Evolutionary conservation across 1,140 invertebrate species (phyloP), one percentile per base, ranked within the genome.

Genomic region (Panagrolaimus sp.): DNA sequence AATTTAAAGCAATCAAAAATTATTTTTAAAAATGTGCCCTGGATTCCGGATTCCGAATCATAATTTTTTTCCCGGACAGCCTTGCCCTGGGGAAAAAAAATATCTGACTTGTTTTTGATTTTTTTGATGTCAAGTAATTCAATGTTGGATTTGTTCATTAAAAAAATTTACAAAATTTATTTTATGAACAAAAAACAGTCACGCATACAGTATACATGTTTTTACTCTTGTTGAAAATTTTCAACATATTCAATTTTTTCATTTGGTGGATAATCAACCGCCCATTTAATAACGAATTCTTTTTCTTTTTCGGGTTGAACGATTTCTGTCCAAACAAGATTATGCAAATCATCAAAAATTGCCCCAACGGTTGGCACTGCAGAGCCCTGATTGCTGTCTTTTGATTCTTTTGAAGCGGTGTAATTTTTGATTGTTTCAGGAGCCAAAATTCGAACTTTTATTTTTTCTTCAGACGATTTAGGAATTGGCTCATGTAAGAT

Each of bases 381-480:
- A n/a, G n/a, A n/a, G n/a, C n/a, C n/a, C 26, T 52, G 15, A 58
- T 21, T 26, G 12, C 15, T 58, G 52, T 26, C 52, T 58, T 58
- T 2, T 58, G 4, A 8, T 21, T 28, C 17, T 14, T 28, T 26
- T 58, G 21, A 24, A 21, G 17, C 0, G 48, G 17, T 2, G 17
- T n/a, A 12, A 26, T 28, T 58, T 58, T 58, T 21, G 17, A 7
- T 7, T 4, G 32, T n/a, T 21, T 58, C 52, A n/a, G 52, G 52
- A 1, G 52, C 21, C 14, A 58, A 17, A 24, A 58, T 21, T 14
- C 17, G 8, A 58, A 85, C 85, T 78, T 84, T 85, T 62, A 85
- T 83, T 71, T 85, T 84, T 9, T 85, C 85, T 55, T 85, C 84
- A 17, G 74, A 74, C 47, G 78, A 77, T 9, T 78, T 77, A 0